Percentiles rank a stretch among this genome's conserved stretches.
These are phyloP conservation scores for Noctua pronuba DNA, from an alignment of 2,888 invertebrate genomes.

Conservation along the genomic window DNA sequence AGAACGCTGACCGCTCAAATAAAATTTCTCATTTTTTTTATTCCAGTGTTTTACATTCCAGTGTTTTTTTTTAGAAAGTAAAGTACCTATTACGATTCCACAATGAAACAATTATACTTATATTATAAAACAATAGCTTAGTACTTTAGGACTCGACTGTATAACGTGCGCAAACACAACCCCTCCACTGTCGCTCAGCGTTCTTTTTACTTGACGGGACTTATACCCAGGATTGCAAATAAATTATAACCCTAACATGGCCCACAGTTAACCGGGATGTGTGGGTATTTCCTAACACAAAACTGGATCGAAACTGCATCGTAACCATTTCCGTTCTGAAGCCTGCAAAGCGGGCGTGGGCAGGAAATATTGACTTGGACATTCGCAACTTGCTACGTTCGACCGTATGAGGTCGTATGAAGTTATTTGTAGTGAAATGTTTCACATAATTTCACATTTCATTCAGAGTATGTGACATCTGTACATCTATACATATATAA, in stretches of 20 bases:
- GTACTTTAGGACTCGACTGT: no score
- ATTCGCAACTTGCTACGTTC: conserved; percentile 17
- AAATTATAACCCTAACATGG: conserved; percentile 35
- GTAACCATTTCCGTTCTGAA: conserved; percentile 44
- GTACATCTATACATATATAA: no score
- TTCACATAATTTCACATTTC: conserved; percentile 1
- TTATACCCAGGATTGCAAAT: conserved; percentile 26
- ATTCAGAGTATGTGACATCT: neutral
- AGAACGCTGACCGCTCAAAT: no score
- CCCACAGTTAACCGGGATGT: conserved; percentile 9
- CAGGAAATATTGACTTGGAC: conserved; percentile 30
- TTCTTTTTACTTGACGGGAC: no score
- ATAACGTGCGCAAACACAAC: no score
- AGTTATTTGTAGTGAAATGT: conserved; percentile 7
- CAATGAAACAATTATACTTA: no score
- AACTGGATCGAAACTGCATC: conserved; percentile 46
- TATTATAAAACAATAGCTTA: no score
- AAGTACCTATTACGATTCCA: no score
- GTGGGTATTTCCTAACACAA: conserved; percentile 29
- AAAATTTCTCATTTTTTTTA: no score
- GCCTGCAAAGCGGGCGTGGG: conserved; percentile 18
- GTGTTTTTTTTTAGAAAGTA: no score
- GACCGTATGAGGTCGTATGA: neutral
- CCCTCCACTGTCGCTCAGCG: no score
- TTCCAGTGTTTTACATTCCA: no score